These are phyloP conservation scores for Timema podura DNA, from an alignment of 2,888 invertebrate genomes.

Conservation along the genomic window DNA sequence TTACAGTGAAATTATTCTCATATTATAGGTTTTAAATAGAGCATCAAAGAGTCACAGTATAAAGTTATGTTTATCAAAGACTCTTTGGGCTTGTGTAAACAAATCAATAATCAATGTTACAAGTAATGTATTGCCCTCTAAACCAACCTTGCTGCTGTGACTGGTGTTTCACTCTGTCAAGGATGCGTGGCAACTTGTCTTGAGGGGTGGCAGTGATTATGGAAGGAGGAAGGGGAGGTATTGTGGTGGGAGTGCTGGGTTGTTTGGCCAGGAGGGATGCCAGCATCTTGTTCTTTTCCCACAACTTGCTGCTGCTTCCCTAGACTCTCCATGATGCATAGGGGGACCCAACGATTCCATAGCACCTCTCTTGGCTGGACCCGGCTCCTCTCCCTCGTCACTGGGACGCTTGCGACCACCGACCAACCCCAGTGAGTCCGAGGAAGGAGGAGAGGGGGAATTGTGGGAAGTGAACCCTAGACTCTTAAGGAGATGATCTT, in stretches of 20 bases:
- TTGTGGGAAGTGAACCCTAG: conserved; percentile 51
- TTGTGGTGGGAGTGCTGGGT: conserved; percentile 60
- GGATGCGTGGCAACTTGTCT: conserved; percentile 54
- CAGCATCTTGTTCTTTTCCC: conserved; percentile 81
- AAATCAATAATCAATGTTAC: too few relatives aligned
- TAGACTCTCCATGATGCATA: neutral
- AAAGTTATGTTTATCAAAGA: too few relatives aligned
- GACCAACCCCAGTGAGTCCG: conserved; percentile 30
- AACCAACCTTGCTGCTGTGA: conserved; percentile 22
- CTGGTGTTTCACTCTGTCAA: conserved; percentile 27
- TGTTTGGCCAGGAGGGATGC: conserved; percentile 76
- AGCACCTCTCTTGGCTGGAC: conserved; percentile 36
- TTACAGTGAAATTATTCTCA: too few relatives aligned
- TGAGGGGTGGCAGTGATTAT: conserved; percentile 67
- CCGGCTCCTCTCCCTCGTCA: conserved; percentile 54
- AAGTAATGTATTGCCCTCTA: too few relatives aligned
- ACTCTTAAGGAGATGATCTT: conserved; percentile 51
- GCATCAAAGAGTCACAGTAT: too few relatives aligned
- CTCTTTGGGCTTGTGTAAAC: too few relatives aligned
- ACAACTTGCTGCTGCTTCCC: conserved; percentile 58
- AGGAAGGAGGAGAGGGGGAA: conserved; percentile 53
- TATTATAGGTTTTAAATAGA: too few relatives aligned
- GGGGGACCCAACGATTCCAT: conserved; percentile 16
- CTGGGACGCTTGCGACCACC: conserved; percentile 57
- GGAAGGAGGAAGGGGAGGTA: conserved; percentile 58